Evolutionary conservation across 2,797 vertebrate species (phyloP).

Genomic region (Sparus aurata): DNA sequence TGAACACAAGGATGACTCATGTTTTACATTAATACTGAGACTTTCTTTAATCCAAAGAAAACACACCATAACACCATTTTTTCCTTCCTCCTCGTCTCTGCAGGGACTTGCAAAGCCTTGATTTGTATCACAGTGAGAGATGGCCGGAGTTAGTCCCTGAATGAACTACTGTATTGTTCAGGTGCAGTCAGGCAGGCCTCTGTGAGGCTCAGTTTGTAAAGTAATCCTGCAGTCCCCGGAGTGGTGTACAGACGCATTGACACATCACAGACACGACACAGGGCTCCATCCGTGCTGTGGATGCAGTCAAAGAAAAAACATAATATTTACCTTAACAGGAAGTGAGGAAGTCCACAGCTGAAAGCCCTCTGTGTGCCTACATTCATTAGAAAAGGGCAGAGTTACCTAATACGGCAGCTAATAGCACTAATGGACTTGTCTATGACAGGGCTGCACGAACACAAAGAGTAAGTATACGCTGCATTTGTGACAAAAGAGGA

Average conservation of each 20-base stretch:
- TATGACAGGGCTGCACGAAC: slow-evolving; percentile 66
- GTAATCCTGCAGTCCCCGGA: slow-evolving; percentile 55
- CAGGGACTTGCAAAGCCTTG: slow-evolving; percentile 65
- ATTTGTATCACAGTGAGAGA: slow-evolving; percentile 69
- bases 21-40: slow-evolving; percentile 3
- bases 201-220: slow-evolving; percentile 67
- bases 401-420: slow-evolving; percentile 41
- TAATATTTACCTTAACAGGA: slow-evolving; percentile 70
- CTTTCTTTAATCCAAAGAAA: slow-evolving; percentile 36
- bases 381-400: slow-evolving; percentile 49
- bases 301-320: slow-evolving; percentile 39
- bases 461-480: slow-evolving; percentile 53
- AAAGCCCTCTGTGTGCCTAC: slow-evolving; percentile 57
- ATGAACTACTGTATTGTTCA: slow-evolving; percentile 81
- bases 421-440: slow-evolving; percentile 65
- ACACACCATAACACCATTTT: slow-evolving; percentile 44
- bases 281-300: slow-evolving; percentile 41
- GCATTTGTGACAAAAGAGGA: slow-evolving; percentile 58
- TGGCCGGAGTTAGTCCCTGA: slow-evolving; percentile 48
- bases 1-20: slow-evolving; percentile 1
- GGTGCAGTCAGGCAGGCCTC: slow-evolving; percentile 64
- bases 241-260: slow-evolving; percentile 55
- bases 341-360: slow-evolving; percentile 47
- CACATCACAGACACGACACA: slow-evolving; percentile 57
- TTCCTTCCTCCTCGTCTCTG: slow-evolving; percentile 50